Base-by-base conservation (phyloP, 2,113 vertebrate genomes). In the Hylia prasina region DNA sequence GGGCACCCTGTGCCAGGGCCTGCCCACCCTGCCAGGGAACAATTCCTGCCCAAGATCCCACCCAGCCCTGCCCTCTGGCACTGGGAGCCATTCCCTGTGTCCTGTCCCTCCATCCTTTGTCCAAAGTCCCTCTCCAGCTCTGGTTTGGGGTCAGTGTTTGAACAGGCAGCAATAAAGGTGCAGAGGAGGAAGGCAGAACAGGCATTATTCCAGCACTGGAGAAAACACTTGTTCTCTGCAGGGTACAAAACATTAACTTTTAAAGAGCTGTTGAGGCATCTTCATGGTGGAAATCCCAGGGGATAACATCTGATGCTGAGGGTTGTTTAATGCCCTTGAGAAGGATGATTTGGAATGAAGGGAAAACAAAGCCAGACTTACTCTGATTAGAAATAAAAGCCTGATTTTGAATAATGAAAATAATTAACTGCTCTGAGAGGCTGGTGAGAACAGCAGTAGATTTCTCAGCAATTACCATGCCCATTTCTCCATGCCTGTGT, bases 81-180 rank as follows among this genome's bases (percentile, higher is more conserved):
- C 3, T 51, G 66, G 33, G 25, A 70, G 20, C 56, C 37, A 71
- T 53, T 44, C 47, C 56, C 68, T 7, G 2, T 0, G 1, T 37
- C 25, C 47, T 72, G 47, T 3, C 21, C 0, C 16, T 44, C 7
- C 20, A 13, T 0, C 1, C 31, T 1, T 71, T 21, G 25, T 20
- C 31, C 56, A 1, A 1, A 51, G 25, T 10, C 45, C 31, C 37
- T 61, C 37, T 13, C 0, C 1, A 44, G 47, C 25, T 24, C 53
- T 57, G 61, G 7, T 27, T 64, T 42, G n/a, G 48, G 50, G 27
- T 33, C 39, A 7, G 23, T 6, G 6, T 8, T 73, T 35, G 22
- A 17, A 19, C 14, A 45, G 39, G 3, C 2, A 61, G 40, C 13
- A 53, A 30, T 47, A 20, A 24, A 3, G 3, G 45, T 39, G 45